A percentile compares a stretch with the other conserved stretches of the same genome.
These are phyloP conservation scores for Semnornis frantzii DNA, from an alignment of 2,113 vertebrate species.

Conservation along the genomic window DNA sequence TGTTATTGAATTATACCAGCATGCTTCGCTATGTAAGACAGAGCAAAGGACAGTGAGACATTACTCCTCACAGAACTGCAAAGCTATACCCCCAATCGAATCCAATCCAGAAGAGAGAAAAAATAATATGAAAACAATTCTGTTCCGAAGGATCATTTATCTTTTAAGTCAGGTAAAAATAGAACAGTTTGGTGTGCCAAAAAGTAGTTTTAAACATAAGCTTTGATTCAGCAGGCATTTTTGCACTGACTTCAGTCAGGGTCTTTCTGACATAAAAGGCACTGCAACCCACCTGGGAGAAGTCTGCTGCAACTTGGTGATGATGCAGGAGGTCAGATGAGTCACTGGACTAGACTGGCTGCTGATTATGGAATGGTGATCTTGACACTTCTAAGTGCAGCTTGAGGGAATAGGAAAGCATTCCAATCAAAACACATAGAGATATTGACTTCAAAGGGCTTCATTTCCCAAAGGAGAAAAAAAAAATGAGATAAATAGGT, in stretches of 20 bases:
- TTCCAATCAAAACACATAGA: background rate
- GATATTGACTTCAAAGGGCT: background rate
- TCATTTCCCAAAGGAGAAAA: background rate
- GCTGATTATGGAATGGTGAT: background rate
- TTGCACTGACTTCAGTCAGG: background rate
- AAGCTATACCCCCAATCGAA: background rate
- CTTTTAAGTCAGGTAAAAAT: background rate
- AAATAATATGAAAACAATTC: background rate
- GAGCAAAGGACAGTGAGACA: conserved; percentile 43
- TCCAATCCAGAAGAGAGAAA: conserved; percentile 26
- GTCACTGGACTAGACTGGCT: background rate
- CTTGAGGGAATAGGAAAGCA: background rate
- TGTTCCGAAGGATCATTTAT: background rate
- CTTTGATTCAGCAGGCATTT: background rate
- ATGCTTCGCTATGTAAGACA: background rate
- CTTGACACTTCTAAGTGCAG: background rate
- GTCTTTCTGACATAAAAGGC: background rate
- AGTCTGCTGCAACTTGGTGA: background rate
- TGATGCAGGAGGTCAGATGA: background rate
- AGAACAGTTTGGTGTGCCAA: background rate
- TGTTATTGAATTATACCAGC: conserved; percentile 36
- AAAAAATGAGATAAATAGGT: background rate
- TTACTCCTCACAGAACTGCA: background rate
- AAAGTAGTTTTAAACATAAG: background rate
- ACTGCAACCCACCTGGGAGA: background rate